phyloP scores from a whole-genome alignment of 2,888 invertebrate genomes.

The Diarsia mendica region DNA sequence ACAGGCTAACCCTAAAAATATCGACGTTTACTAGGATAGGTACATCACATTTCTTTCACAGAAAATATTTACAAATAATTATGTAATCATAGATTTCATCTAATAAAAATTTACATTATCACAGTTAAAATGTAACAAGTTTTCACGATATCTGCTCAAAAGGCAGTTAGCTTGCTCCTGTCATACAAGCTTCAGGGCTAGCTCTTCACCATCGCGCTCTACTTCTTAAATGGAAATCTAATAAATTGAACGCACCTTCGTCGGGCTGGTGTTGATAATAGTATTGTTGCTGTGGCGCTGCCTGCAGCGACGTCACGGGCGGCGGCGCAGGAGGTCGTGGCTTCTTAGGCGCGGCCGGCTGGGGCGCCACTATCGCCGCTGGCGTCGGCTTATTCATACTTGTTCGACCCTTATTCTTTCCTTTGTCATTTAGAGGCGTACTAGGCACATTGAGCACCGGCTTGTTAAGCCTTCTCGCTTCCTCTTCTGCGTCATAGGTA shows the following conservation, averaged over 20 bases:
- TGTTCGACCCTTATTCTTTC: slow-evolving; percentile 83
- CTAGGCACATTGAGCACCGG: slow-evolving; percentile 89
- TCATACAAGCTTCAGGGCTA: slow-evolving; percentile 91
- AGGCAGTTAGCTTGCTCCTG: slow-evolving; percentile 90
- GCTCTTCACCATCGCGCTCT: slow-evolving; percentile 91
- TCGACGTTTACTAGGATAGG: slow-evolving; percentile 83
- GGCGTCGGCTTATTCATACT: slow-evolving; percentile 80
- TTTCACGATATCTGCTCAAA: slow-evolving; percentile 86
- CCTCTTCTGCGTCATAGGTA: slow-evolving; percentile 91
- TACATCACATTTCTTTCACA: slow-evolving; percentile 85
- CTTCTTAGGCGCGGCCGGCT: slow-evolving; percentile 87
- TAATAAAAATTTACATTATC: slow-evolving; percentile 89
- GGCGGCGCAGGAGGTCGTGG: slow-evolving; percentile 85
- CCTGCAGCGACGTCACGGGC: slow-evolving; percentile 85
- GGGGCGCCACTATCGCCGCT: slow-evolving; percentile 85
- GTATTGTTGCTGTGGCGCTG: slow-evolving; percentile 88
- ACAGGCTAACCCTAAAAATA: slow-evolving; percentile 88
- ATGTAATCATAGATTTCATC: slow-evolving; percentile 87
- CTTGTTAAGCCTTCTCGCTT: slow-evolving; percentile 87
- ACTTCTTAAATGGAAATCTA: slow-evolving; percentile 90
- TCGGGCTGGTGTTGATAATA: slow-evolving; percentile 90
- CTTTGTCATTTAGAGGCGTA: slow-evolving; percentile 86
- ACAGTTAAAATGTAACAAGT: slow-evolving; percentile 91
- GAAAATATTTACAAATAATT: slow-evolving; percentile 87
- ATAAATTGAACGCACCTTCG: slow-evolving; percentile 91